Evolutionary conservation across 2,113 vertebrate species (phyloP), one percentile per base, ranked within the genome.

Genomic region (Ophthalmolycus amberensis): DNA sequence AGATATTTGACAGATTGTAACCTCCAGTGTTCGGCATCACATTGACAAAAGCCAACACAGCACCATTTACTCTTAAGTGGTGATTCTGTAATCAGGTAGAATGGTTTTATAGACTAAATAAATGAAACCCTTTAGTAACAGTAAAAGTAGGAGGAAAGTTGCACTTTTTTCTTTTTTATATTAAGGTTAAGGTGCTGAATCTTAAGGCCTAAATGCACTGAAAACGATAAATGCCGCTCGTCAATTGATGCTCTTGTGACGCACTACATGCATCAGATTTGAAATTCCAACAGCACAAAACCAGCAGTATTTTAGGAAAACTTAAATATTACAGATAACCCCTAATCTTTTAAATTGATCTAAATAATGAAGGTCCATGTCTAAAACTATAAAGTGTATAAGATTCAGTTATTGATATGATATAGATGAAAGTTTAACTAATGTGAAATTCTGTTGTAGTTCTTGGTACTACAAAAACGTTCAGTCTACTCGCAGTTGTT

Each of bases 1-100:
- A 89, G 77, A 74, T 7, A 27, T 66, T 38, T 83, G 44, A 85
- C 77, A 83, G 80, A 60, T 56, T 44, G 20, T 16, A 7, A 34
- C 46, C 62, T 59, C 25, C 34, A 73, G 44, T 59, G 62, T 52
- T 40, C 1, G 34, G 42, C 70, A 52, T 71, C 29, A 25, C 22
- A 18, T 38, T 60, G 25, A 58, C 52, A 64, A 40, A 69, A 38
- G 29, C 63, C 32, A 80, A 66, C 67, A 73, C 15, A 15, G 16
- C 29, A 63, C 12, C 27, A 46, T 64, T 79, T 56, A 38, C 64
- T 64, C 29, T 76, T n/a, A 32, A 38, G 25, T 37, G 29, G 52
- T 44, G 34, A 27, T 25, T 32, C n/a, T 58, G 14, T 56, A 34
- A 56, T 25, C 14, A 18, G 14, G 25, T 22, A 12, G 18, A 40